Percentiles rank a stretch among this genome's conserved stretches.
These are phyloP conservation scores for Loxodonta africana DNA, from an alignment of 2,113 vertebrate species.

Conservation along the genomic window DNA sequence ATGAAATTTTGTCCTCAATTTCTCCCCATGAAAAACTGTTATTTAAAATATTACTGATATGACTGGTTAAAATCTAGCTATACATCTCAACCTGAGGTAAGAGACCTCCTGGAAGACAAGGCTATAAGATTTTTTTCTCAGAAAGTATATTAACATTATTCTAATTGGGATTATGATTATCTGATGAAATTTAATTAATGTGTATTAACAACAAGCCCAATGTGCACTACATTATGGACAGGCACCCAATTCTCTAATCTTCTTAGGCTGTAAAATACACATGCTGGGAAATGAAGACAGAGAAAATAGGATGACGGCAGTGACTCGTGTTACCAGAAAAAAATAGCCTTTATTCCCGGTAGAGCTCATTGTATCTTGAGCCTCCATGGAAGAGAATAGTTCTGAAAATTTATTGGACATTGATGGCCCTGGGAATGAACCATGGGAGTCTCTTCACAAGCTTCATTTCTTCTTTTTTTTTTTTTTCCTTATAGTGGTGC, in stretches of 20 bases:
- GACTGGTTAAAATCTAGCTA: conserved; percentile 12
- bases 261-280: not conserved
- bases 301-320: not conserved
- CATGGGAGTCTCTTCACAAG: not conserved
- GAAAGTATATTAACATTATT: not conserved
- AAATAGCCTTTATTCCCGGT: not conserved
- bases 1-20: not conserved
- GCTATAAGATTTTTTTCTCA: not conserved
- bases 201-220: not conserved
- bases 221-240: not conserved
- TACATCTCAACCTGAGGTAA: not conserved
- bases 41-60: conserved; percentile 16
- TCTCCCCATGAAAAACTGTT: not conserved
- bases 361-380: not conserved
- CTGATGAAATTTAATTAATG: conserved; percentile 52
- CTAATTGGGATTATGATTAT: conserved; percentile 45
- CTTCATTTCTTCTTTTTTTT: not conserved
- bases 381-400: not conserved
- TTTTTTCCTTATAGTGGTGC: not conserved
- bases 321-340: not conserved
- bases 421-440: not conserved
- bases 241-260: not conserved
- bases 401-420: not conserved
- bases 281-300: not conserved
- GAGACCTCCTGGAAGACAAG: not conserved